Conservation (phyloP, 2,797 vertebrate species). For the Falco cherrug region DNA sequence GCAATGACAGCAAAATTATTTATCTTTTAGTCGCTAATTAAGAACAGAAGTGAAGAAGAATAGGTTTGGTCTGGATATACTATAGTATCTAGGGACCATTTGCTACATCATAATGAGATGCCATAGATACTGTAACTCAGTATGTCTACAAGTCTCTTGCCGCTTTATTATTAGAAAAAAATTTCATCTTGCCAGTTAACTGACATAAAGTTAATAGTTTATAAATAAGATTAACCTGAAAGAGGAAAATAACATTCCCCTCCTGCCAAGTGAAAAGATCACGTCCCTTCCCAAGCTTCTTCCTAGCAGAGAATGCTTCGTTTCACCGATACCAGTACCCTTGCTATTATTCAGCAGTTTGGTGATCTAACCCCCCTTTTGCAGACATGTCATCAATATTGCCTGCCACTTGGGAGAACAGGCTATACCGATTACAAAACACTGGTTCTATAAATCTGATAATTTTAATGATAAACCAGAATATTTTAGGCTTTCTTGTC, state of each 20-base stretch:
- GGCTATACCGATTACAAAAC: slow-evolving; percentile 9
- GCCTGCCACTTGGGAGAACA: not conserved
- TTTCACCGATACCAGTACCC: not conserved
- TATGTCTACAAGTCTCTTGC: slow-evolving; percentile 11
- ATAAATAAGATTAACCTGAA: not conserved
- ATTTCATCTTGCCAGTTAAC: not conserved
- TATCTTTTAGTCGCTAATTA: slow-evolving; percentile 61
- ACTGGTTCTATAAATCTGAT: slow-evolving; percentile 26
- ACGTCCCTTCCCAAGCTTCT: not conserved
- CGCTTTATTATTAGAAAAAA: not conserved
- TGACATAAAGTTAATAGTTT: not conserved
- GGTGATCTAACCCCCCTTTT: not conserved
- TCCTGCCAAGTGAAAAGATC: not conserved
- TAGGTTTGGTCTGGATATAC: slow-evolving; percentile 32
- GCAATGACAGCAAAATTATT: slow-evolving; percentile 56
- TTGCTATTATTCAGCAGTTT: not conserved
- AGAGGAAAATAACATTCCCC: not conserved
- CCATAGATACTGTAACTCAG: not conserved
- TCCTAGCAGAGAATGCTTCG: not conserved
- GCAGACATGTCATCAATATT: slow-evolving; percentile 24
- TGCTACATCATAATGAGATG: slow-evolving; percentile 20
- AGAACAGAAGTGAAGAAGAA: slow-evolving; percentile 42
- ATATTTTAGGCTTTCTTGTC: slow-evolving; percentile 36
- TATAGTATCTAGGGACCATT: slow-evolving; percentile 2
- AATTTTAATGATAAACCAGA: slow-evolving; percentile 42